Evolutionary conservation across 2,797 vertebrate species (phyloP).

Genomic region (Chlorospingus semifuscus): DNA sequence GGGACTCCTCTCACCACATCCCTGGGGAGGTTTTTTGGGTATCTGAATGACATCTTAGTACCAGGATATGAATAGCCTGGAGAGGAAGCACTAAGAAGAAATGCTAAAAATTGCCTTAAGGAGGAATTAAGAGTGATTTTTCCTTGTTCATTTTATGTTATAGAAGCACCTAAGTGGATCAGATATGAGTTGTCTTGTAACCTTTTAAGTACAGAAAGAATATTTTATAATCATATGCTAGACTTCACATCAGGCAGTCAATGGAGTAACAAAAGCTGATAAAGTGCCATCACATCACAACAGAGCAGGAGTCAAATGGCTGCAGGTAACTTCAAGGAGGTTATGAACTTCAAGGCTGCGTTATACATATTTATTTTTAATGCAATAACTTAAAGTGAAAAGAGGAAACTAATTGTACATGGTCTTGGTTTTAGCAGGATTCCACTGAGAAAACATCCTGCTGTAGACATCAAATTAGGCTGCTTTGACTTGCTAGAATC

Average conservation of each 20-base stretch:
- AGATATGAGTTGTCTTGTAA: background rate
- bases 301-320: background rate
- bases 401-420: background rate
- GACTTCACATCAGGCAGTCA: background rate
- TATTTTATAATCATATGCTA: background rate
- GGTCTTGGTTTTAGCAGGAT: slow-evolving; percentile 4
- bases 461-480: background rate
- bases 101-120: background rate
- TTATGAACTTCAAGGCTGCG: background rate
- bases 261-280: background rate
- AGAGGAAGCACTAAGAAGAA: background rate
- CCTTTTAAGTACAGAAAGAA: background rate
- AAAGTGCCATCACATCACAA: background rate
- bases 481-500: background rate
- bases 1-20: background rate
- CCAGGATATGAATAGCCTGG: background rate
- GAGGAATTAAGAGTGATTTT: background rate
- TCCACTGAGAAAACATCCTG: background rate
- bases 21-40: background rate
- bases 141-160: background rate
- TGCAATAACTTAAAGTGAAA: background rate
- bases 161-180: background rate
- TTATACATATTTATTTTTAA: background rate
- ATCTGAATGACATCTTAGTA: background rate
- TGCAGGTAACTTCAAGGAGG: background rate